Base-by-base conservation (phyloP, 2,888 invertebrate species). In the Heteropelma amictum region DNA sequence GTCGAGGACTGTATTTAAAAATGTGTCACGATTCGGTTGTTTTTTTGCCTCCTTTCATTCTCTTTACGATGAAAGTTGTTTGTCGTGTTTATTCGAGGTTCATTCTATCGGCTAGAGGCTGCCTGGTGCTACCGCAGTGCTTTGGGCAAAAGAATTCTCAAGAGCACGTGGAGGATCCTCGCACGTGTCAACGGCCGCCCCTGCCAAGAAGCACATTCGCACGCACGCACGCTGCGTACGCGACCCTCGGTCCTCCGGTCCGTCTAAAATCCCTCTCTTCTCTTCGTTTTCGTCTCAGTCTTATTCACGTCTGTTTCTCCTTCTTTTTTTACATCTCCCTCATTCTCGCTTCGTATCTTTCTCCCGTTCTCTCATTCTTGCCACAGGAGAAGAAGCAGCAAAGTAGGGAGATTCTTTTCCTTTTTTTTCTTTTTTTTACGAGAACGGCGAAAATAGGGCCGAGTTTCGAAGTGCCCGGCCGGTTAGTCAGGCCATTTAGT, bases 381-480 rank as follows among this genome's bases (percentile, higher is more conserved):
- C 54, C 23, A 38, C 53, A 53, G 45, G 67, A 72, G 67, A 63
- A 63, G 33, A 19, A 65, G 21, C 47, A 26, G 47, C 26, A n/a
- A 47, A 56, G 65, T 14, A 67, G 30, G 65, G 64, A 38, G 70
- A 68, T 61, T 58, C 54, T 61, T 63, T 72, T 76, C 72, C 70
- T 75, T 67, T 75, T 68, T 68, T n/a, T n/a, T n/a, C n/a, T n/a
- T n/a, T n/a, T 35, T 35, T 35, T 35, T 12, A 12, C 64, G 65
- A 51, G 76, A 72, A 73, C 70, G 65, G 74, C 79, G 77, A 83
- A 84, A 84, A 84, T 84, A 84, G 81, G 84, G 79, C 76, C 80
- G 79, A 79, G 82, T 82, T 84, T 83, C 80, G 80, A 82, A 79
- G 82, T 84, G 79, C 80, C 82, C 81, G 83, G 76, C 80, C 78